Percentiles rank a stretch among this genome's conserved stretches.
Conservation (phyloP, 37 sponge, comb jelly and placozoan species). For the Geodia barretti region DNA sequence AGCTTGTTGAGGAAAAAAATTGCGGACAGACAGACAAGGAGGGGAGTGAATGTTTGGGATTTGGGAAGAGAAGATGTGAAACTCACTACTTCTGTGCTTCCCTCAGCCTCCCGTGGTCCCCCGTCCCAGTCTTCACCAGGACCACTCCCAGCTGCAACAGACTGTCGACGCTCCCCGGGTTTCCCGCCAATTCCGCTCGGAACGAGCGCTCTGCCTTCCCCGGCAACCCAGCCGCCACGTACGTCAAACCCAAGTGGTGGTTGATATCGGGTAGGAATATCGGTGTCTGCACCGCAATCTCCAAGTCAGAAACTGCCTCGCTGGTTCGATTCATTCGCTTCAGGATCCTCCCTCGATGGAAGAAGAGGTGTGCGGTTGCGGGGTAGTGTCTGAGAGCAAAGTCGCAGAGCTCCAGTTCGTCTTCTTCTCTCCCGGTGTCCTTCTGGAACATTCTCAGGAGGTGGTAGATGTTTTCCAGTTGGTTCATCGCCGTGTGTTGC, state of each 20-base stretch:
- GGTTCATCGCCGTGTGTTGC: background rate
- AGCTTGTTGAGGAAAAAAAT: too few relatives aligned
- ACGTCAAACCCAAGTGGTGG: conserved; percentile 20
- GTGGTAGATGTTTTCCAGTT: conserved; percentile 9
- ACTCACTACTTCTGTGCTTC: conserved; percentile 3
- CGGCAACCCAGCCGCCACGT: background rate
- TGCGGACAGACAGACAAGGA: too few relatives aligned
- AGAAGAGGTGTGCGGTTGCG: background rate
- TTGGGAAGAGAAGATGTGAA: background rate
- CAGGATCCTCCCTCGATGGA: background rate
- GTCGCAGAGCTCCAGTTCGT: conserved; percentile 17
- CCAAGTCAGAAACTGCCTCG: conserved; percentile 5
- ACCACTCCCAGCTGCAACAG: background rate
- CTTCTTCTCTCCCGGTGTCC: background rate
- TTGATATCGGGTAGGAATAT: background rate
- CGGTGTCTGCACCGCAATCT: background rate
- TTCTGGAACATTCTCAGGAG: conserved; percentile 9
- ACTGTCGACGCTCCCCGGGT: background rate
- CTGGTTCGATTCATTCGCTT: background rate
- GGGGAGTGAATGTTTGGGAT: background rate
- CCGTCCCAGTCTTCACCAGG: background rate
- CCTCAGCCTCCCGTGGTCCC: background rate
- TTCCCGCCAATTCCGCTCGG: background rate
- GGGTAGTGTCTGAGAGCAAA: conserved; percentile 11
- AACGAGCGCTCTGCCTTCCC: background rate